Evolutionary conservation across 1,140 invertebrate species (phyloP), one percentile per base, ranked within the genome.

Genomic region (Papilio aristodemus): DNA sequence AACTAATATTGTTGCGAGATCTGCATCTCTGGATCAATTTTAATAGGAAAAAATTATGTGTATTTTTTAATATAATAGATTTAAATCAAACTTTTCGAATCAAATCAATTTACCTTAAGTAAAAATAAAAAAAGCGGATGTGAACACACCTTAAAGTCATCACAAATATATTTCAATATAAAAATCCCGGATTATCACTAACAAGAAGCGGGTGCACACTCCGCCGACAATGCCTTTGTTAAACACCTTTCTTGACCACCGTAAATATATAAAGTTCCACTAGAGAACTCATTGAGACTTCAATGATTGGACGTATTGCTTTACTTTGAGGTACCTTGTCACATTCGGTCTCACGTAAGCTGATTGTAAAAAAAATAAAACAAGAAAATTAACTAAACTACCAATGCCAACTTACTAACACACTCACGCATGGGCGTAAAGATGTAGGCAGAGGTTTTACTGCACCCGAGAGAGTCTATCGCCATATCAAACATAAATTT

Each of bases 201-300:
- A 62, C 59, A 62, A 38, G 9, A 17, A 19, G 17, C 9, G n/a
- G 14, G 10, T 14, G 38, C 14, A 37, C 43, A 17, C 14, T 1
- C 43, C 7, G 36, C 36, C 27, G n/a, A 62, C 59, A 62, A 62
- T 38, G 32, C n/a, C 59, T 37, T 62, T 62, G 59, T 62, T 11
- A 37, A 17, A 11, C n/a, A n/a, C n/a, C n/a, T n/a, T n/a, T 22
- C 7, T 38, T 62, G 59, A 62, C 59, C 59, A 62, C 59, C 27
- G 32, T 62, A 38, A 37, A 60, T 13, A 36, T 37, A 37, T 38
- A 36, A 13, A 37, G 58, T n/a, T 7, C 13, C 27, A 60, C 27
- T 60, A 38, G 43, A 62, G 13, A 62, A 38, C 10, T 62, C 59
- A 9, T 38, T 19, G 59, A 62, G 17, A 38, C 14, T 14, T 17